Base-by-base conservation (phyloP, 2,797 vertebrate species). In the Helicolenus hilgendorfi region DNA sequence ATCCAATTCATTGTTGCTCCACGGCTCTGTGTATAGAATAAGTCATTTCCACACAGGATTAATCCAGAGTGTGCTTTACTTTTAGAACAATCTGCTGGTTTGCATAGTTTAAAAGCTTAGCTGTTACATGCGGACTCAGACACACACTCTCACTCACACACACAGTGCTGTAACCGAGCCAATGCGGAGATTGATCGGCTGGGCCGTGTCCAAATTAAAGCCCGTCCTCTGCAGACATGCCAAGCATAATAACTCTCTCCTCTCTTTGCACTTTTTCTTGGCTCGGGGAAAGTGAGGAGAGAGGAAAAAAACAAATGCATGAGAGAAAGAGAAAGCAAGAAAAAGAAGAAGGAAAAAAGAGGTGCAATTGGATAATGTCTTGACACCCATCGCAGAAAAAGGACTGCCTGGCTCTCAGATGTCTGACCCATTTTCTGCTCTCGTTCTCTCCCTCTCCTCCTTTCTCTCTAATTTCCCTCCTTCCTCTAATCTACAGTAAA, bases 351-450 rank as follows among this genome's bases (percentile, higher is more conserved):
- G 35, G 41, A 45, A 76, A 79, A 81, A 72, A 72, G 67, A 89
- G 64, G 72, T 70, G 70, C 85, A 60, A 85, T 75, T 83, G 88
- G 90, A 94, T 95, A 91, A 91, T 79, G 89, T 93, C 89, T 90
- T 90, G 90, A 95, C 88, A 90, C 90, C 82, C 84, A 60, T 72
- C 24, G 71, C 79, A 90, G 83, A 85, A 91, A 71, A 63, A 89
- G 79, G 85, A 92, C 92, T 77, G 94, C 83, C 89, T 89, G 71
- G 58, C 85, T 94, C 89, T 96, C 90, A 92, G 85, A 96, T 92
- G 95, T 93, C 92, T 96, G 96, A 96, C 96, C 96, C 92, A 95
- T 92, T 97, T 97, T 91, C 89, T 87, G 82, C 88, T 77, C 84
- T 38, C 72, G 10, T 85, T 77, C 72, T 79, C 62, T 71, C 33